Conservation (phyloP, 2,797 vertebrate genomes). For the Macropodus opercularis region DNA sequence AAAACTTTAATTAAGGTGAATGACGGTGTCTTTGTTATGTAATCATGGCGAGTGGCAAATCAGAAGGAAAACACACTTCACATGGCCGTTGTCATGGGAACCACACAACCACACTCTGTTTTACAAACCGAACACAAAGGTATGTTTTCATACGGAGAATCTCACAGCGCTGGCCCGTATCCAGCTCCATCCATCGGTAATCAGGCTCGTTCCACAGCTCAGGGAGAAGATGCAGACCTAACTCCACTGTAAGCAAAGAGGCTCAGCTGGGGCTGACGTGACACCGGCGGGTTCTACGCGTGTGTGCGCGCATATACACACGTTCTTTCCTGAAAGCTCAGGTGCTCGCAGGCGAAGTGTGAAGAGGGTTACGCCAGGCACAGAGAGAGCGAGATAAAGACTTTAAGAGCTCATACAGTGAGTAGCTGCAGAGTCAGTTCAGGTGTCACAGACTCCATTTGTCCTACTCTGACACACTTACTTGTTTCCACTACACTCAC, state of each 20-base stretch:
- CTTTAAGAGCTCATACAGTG: constrained; percentile 54
- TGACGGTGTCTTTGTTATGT: constrained; percentile 15
- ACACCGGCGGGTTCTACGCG: too few relatives aligned
- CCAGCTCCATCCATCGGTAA: constrained; percentile 51
- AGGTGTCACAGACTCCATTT: constrained; percentile 30
- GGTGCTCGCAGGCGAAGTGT: constrained; percentile 65
- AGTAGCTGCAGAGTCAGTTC: constrained; percentile 46
- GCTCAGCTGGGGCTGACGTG: constrained; percentile 61
- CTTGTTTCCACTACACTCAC: constrained; percentile 10
- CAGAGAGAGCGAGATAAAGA: constrained; percentile 52
- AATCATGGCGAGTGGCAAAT: constrained; percentile 12
- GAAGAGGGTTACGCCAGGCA: constrained; percentile 69
- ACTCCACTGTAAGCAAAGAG: constrained; percentile 60
- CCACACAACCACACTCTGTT: background rate
- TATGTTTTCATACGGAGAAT: constrained; percentile 11
- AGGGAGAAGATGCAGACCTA: constrained; percentile 54
- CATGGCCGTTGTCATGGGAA: constrained; percentile 4
- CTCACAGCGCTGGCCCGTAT: constrained; percentile 26
- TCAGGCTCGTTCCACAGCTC: constrained; percentile 59
- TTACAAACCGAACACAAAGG: constrained; percentile 19
- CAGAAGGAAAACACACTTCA: constrained; percentile 10
- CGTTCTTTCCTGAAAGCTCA: constrained; percentile 63
- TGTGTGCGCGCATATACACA: constrained; percentile 16
- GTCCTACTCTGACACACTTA: constrained; percentile 13
- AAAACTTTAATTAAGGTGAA: constrained; percentile 41